Evolutionary conservation across 1,140 invertebrate species (phyloP).

Genomic region (Trachymyrmex septentrionalis): DNA sequence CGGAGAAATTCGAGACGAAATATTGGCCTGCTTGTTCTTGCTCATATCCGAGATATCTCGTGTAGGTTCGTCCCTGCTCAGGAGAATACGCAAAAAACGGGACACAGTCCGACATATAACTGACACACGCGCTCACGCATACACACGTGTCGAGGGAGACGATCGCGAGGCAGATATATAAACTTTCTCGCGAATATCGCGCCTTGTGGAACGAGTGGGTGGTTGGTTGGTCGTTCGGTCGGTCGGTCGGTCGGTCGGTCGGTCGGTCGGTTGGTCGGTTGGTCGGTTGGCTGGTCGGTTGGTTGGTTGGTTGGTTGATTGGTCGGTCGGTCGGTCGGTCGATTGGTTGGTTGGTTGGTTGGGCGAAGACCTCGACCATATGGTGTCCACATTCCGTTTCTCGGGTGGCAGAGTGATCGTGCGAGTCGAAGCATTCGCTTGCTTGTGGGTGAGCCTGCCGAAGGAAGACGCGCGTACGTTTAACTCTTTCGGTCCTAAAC

Average conservation of each 20-base stretch:
- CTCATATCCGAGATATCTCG: background rate
- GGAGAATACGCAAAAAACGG: constrained; percentile 38
- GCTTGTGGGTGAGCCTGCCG: constrained; percentile 5
- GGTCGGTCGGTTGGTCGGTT: constrained; percentile 71
- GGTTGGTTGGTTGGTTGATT: constrained; percentile 66
- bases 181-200: constrained; percentile 51
- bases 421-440: constrained; percentile 25
- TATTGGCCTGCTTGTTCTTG: background rate
- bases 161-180: constrained; percentile 28
- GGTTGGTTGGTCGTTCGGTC: constrained; percentile 69
- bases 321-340: constrained; percentile 73
- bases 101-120: constrained; percentile 26
- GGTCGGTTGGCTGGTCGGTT: constrained; percentile 68
- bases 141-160: constrained; percentile 9
- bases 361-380: constrained; percentile 82
- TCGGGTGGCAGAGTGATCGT: constrained; percentile 65
- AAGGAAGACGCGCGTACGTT: constrained; percentile 37
- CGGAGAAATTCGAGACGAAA: too few species aligned
- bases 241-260: constrained; percentile 57
- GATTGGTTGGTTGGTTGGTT: constrained; percentile 1
- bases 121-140: background rate
- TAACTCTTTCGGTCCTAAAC: constrained; percentile 28
- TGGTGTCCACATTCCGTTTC: constrained; percentile 86
- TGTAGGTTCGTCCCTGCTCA: constrained; percentile 19
- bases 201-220: constrained; percentile 62